Conservation (phyloP, 2,797 vertebrate species). For the Pangasius larnaudii region DNA sequence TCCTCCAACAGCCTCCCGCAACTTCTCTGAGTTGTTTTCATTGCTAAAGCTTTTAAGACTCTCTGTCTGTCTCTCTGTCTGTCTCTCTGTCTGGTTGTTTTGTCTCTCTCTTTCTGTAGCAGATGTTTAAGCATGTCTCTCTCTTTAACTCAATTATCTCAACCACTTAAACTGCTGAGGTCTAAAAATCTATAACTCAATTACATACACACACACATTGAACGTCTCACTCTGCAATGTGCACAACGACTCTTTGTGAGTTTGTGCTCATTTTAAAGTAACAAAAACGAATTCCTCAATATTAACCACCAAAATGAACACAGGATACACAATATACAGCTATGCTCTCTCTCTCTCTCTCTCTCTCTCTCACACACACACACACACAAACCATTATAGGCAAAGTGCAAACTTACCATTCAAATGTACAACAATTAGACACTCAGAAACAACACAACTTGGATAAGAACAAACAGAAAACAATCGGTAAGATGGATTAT, state of each 20-base stretch:
- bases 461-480: background rate
- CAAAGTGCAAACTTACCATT: background rate
- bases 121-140: constrained; percentile 54
- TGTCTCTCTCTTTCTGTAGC: constrained; percentile 37
- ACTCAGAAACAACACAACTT: background rate
- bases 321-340: background rate
- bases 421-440: background rate
- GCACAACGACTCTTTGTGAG: background rate
- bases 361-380: constrained; percentile 1
- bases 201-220: constrained; percentile 28
- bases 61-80: background rate
- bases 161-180: constrained; percentile 50
- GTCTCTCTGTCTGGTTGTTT: background rate
- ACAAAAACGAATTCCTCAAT: background rate
- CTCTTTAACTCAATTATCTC: constrained; percentile 58
- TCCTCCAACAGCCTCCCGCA: constrained; percentile 52
- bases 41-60: constrained; percentile 48
- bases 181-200: constrained; percentile 55
- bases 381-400: background rate
- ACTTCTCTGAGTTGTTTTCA: constrained; percentile 51
- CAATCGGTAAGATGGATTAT: background rate
- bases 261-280: background rate
- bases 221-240: background rate
- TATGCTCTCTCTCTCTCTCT: background rate
- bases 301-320: constrained; percentile 2